These are phyloP conservation scores for Decapterus maruadsi DNA, from an alignment of 2,797 vertebrate species.

Conservation along the genomic window DNA sequence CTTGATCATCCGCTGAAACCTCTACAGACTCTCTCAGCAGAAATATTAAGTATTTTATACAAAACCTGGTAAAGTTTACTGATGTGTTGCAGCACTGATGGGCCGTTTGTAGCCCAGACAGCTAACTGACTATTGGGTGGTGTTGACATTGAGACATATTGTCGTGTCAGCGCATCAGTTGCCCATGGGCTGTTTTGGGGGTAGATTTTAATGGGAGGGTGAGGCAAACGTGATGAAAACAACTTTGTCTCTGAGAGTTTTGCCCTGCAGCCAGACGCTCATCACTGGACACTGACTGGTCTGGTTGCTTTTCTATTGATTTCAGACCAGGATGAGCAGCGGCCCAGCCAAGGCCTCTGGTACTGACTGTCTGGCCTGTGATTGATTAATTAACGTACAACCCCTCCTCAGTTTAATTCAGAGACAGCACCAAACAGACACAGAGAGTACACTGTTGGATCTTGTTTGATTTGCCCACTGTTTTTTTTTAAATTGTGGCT, in stretches of 20 bases:
- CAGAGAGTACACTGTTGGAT: slow-evolving; percentile 12
- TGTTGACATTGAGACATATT: slow-evolving; percentile 80
- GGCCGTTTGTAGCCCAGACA: slow-evolving; percentile 4
- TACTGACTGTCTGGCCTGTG: slow-evolving; percentile 71
- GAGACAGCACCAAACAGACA: slow-evolving; percentile 38
- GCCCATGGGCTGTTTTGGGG: slow-evolving; percentile 52
- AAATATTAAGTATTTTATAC: neutral
- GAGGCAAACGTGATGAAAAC: slow-evolving; percentile 55
- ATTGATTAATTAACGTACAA: slow-evolving; percentile 68
- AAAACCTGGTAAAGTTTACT: neutral
- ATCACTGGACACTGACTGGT: slow-evolving; percentile 76
- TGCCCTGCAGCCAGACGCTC: slow-evolving; percentile 74
- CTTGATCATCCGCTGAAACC: neutral
- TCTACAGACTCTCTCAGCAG: neutral
- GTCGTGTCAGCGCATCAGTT: slow-evolving; percentile 50
- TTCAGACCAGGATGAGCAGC: slow-evolving; percentile 48
- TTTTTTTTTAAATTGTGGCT: slow-evolving; percentile 3
- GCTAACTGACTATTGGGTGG: slow-evolving; percentile 39
- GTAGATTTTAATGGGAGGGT: slow-evolving; percentile 31
- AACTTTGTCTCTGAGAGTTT: slow-evolving; percentile 50
- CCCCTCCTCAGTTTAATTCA: slow-evolving; percentile 44
- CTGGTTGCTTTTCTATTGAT: slow-evolving; percentile 76
- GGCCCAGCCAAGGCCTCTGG: slow-evolving; percentile 64
- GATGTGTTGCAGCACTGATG: neutral
- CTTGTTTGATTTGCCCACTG: slow-evolving; percentile 28